These are phyloP conservation scores for Larimichthys crocea DNA, from an alignment of 2,113 vertebrate species.

Conservation along the genomic window DNA sequence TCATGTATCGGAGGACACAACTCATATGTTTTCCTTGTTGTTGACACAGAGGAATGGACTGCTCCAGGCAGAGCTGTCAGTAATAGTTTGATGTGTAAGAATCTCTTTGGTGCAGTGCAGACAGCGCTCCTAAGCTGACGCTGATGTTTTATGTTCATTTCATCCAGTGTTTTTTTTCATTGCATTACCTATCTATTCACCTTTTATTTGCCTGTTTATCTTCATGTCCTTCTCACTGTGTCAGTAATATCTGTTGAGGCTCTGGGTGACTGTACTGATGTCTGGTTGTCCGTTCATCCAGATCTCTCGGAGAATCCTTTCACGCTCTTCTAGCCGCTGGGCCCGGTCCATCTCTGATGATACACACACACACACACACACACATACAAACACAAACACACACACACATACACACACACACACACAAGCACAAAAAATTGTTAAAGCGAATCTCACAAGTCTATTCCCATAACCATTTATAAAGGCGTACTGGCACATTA, in stretches of 20 bases:
- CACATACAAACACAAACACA: background rate
- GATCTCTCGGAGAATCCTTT: conserved; percentile 91
- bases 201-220: background rate
- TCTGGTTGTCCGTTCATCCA: conserved; percentile 95
- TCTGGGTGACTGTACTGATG: conserved; percentile 88
- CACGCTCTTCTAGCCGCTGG: conserved; percentile 90
- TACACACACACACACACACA: background rate
- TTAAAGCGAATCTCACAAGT: conserved; percentile 6
- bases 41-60: background rate
- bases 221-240: background rate
- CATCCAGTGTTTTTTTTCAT: background rate
- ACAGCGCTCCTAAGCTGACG: background rate
- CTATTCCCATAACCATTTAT: conserved; percentile 26
- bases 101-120: conserved; percentile 36
- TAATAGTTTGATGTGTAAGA: conserved; percentile 24
- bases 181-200: background rate
- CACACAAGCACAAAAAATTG: conserved; percentile 6
- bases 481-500: background rate
- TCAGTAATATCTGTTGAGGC: conserved; percentile 92
- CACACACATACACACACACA: background rate
- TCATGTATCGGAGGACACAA: background rate
- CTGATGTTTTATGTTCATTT: background rate
- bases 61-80: conserved; percentile 1
- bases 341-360: conserved; percentile 87
- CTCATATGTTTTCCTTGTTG: conserved; percentile 21